Evolutionary conservation across 2,888 invertebrate species (phyloP).

Genomic region (Dicroscelio sp.): DNA sequence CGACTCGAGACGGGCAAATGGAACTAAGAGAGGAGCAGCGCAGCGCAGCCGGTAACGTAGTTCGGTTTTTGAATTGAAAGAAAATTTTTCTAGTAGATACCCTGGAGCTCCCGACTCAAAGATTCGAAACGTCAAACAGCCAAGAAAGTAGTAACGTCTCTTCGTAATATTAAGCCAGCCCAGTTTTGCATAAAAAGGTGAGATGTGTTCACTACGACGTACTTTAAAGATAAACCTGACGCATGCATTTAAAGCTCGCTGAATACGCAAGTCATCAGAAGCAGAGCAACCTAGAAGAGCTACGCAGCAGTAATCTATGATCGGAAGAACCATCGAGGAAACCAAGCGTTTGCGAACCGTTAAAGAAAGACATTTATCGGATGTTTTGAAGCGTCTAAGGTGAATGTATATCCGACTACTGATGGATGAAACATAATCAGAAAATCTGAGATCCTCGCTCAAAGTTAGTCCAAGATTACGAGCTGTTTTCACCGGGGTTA

Average conservation of each 20-base stretch:
- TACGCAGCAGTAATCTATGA: constrained; percentile 3
- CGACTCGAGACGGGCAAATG: neutral
- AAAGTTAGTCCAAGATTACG: too few relatives aligned
- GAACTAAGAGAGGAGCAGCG: too few relatives aligned
- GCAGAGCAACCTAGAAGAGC: neutral
- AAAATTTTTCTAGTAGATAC: neutral
- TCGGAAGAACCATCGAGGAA: neutral
- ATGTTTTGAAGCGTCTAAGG: constrained; percentile 76
- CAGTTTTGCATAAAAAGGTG: neutral
- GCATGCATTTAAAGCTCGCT: neutral
- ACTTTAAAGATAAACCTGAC: neutral
- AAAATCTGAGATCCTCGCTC: too few relatives aligned
- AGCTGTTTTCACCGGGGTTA: too few relatives aligned
- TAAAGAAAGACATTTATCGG: neutral
- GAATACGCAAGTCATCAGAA: neutral
- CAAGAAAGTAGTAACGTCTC: neutral
- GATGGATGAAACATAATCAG: too few relatives aligned
- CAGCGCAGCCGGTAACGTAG: too few relatives aligned
- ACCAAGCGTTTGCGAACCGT: neutral
- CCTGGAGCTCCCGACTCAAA: neutral
- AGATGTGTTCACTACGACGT: neutral
- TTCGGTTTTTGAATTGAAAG: neutral
- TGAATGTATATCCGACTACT: too few relatives aligned
- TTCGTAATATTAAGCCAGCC: neutral
- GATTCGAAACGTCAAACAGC: neutral